Evolutionary conservation across 2,113 vertebrate species (phyloP).

Genomic region (Leucosticte australis): DNA sequence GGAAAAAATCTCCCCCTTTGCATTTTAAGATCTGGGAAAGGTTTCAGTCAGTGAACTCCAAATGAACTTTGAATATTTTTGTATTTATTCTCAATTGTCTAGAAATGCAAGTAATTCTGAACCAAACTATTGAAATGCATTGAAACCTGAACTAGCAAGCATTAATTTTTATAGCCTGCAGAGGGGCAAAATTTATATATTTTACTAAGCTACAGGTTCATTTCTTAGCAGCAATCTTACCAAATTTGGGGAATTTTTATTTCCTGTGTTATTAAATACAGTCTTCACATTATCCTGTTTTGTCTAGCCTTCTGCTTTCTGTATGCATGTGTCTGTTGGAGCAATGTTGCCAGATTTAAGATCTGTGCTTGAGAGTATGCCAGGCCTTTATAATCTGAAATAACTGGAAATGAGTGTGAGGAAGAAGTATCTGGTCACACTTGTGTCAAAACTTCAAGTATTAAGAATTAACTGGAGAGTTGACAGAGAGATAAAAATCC

Average conservation of each 20-base stretch:
- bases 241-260: neutral
- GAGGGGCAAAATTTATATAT: neutral
- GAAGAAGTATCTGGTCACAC: neutral
- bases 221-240: constrained; percentile 3
- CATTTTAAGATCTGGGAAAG: neutral
- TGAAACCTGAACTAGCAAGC: neutral
- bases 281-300: constrained; percentile 32
- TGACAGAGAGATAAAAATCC: neutral
- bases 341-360: neutral
- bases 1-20: neutral
- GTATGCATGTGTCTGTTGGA: neutral
- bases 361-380: neutral
- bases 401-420: neutral
- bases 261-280: constrained; percentile 17
- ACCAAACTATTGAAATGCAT: neutral
- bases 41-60: neutral
- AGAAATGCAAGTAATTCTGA: neutral
- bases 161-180: neutral
- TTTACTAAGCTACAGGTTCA: neutral
- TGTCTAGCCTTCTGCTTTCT: constrained; percentile 24
- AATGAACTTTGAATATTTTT: neutral
- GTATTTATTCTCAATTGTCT: neutral
- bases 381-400: neutral
- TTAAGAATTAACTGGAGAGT: neutral
- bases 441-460: neutral